Evolutionary conservation across 2,113 vertebrate genomes (phyloP).

Genomic region (Sander lucioperca): DNA sequence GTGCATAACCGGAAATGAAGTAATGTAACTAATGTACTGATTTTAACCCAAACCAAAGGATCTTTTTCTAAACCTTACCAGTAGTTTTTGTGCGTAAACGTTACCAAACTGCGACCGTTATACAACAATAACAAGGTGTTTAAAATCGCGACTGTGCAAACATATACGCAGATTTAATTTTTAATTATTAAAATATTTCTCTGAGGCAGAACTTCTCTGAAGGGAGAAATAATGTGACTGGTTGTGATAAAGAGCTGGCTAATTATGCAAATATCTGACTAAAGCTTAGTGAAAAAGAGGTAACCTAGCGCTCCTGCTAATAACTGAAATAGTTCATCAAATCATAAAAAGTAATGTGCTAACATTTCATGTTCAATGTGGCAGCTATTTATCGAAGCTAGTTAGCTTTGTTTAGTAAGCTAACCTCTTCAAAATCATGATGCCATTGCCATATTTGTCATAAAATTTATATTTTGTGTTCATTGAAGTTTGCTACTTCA

Average conservation of each 20-base stretch:
- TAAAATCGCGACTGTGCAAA: too few relatives aligned
- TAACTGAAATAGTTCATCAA: background rate
- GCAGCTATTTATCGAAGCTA: background rate
- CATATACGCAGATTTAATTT: background rate
- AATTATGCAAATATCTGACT: too few relatives aligned
- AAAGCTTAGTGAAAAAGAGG: background rate
- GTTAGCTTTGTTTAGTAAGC: background rate
- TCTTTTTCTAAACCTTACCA: too few relatives aligned
- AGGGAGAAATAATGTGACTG: too few relatives aligned
- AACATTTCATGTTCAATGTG: background rate
- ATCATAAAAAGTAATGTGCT: background rate
- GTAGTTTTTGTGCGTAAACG: too few relatives aligned
- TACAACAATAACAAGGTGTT: too few relatives aligned
- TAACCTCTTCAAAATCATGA: background rate
- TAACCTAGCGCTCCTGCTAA: background rate
- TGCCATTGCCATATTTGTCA: background rate
- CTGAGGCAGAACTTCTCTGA: too few relatives aligned
- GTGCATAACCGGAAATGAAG: too few relatives aligned
- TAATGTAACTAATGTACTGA: too few relatives aligned
- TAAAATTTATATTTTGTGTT: background rate
- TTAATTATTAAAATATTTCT: background rate
- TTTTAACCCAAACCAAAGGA: too few relatives aligned
- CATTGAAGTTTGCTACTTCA: background rate
- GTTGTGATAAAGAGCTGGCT: too few relatives aligned
- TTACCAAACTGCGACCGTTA: too few relatives aligned